phyloP scores from a whole-genome alignment of 2,113 vertebrate genomes.

The Nestor notabilis region DNA sequence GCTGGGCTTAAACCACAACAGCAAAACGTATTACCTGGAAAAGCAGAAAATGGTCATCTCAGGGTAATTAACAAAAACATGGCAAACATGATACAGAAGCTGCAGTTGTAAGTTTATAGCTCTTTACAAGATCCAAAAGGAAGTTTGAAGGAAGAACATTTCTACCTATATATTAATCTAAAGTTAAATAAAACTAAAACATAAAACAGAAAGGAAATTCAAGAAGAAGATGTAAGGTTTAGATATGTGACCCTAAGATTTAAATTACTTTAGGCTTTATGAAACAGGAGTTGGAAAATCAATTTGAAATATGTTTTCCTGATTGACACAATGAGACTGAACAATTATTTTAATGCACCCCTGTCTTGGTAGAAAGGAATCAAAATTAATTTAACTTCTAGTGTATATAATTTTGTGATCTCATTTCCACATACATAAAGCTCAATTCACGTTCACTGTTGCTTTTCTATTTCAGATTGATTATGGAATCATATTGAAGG shows the following conservation, averaged over 20 bases:
- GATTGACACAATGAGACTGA: background rate
- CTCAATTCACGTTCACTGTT: background rate
- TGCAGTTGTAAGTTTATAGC: background rate
- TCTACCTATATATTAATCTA: background rate
- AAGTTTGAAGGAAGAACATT: background rate
- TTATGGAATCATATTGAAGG: background rate
- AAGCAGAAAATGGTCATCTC: background rate
- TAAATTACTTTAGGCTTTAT: background rate
- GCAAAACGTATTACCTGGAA: background rate
- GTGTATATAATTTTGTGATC: background rate
- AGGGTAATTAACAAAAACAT: background rate
- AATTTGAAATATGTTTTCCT: slow-evolving; percentile 18
- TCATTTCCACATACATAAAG: slow-evolving; percentile 11
- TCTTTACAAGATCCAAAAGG: background rate
- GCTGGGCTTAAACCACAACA: too few species aligned
- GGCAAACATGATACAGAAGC: background rate
- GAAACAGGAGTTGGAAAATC: background rate
- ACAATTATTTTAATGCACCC: background rate
- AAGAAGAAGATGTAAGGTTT: background rate
- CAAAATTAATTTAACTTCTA: slow-evolving; percentile 16
- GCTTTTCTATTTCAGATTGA: slow-evolving; percentile 15
- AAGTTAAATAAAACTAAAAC: background rate
- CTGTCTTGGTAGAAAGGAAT: background rate
- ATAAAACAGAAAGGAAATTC: background rate
- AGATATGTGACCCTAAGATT: background rate